Evolutionary conservation across 2,113 vertebrate species (phyloP).

Genomic region (Corythoichthys intestinalis): DNA sequence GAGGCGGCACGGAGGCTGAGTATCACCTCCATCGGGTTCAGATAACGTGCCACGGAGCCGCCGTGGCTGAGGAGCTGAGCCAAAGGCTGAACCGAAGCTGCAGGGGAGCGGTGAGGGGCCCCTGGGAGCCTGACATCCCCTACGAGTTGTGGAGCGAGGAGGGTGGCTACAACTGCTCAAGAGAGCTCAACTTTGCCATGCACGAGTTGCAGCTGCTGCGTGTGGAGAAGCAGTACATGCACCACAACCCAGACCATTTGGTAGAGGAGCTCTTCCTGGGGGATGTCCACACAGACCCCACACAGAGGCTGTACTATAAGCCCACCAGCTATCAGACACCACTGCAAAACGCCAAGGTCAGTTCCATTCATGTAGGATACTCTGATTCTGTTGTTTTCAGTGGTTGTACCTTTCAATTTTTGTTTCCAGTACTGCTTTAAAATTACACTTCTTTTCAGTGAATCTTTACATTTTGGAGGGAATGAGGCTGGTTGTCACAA

Average conservation of each 20-base stretch:
- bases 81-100: slow-evolving; percentile 79
- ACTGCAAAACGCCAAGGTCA: slow-evolving; percentile 90
- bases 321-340: slow-evolving; percentile 91
- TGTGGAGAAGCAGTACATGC: slow-evolving; percentile 89
- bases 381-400: neutral
- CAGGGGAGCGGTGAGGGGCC: slow-evolving; percentile 60
- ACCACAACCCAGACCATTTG: slow-evolving; percentile 85
- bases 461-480: no score
- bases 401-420: neutral
- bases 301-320: slow-evolving; percentile 88
- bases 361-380: slow-evolving; percentile 2
- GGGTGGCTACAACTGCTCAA: slow-evolving; percentile 78
- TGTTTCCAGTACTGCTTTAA: neutral
- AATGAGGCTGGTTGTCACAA: no score
- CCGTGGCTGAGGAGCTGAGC: slow-evolving; percentile 74
- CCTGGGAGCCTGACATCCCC: slow-evolving; percentile 76
- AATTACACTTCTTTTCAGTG: no score
- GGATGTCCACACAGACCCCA: slow-evolving; percentile 86
- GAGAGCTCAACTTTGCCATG: slow-evolving; percentile 90
- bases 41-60: slow-evolving; percentile 80
- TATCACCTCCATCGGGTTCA: slow-evolving; percentile 84
- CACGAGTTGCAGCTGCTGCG: slow-evolving; percentile 93
- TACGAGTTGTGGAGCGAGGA: slow-evolving; percentile 87
- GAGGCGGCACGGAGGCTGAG: slow-evolving; percentile 90
- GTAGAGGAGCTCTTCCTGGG: slow-evolving; percentile 94